These are phyloP conservation scores for Pteronura brasiliensis DNA, from an alignment of 2,113 vertebrate species.

Conservation along the genomic window DNA sequence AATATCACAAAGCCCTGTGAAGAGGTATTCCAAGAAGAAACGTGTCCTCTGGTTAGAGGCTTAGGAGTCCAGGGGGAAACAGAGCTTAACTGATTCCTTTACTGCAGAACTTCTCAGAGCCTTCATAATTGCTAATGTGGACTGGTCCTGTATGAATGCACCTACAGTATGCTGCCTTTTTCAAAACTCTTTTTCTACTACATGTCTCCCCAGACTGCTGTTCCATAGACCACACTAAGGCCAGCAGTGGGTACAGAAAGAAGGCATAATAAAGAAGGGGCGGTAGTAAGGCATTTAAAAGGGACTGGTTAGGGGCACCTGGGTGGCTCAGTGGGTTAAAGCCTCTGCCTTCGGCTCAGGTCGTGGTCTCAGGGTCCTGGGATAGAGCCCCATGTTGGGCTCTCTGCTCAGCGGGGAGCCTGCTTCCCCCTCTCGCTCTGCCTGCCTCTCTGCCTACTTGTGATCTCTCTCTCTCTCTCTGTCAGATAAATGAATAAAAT, in stretches of 20 bases:
- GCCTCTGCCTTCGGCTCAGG: too few species aligned
- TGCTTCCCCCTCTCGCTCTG: too few species aligned
- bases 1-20: not conserved
- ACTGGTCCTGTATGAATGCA: not conserved
- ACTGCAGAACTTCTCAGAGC: not conserved
- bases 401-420: too few species aligned
- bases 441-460: too few species aligned
- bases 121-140: not conserved
- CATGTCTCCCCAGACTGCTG: not conserved
- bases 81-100: not conserved
- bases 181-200: not conserved
- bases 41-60: not conserved
- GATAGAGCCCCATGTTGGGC: too few species aligned
- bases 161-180: not conserved
- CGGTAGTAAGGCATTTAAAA: not conserved
- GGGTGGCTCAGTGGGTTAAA: too few species aligned
- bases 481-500: too few species aligned
- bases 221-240: not conserved
- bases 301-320: too few species aligned
- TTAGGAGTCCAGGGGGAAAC: not conserved
- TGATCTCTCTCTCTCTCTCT: too few species aligned
- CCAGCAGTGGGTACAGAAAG: not conserved
- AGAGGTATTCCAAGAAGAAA: not conserved
- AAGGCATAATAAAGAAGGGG: not conserved
- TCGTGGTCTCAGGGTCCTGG: too few species aligned